phyloP scores from a whole-genome alignment of 1,140 invertebrate species.

The Drosophila suzukii region DNA sequence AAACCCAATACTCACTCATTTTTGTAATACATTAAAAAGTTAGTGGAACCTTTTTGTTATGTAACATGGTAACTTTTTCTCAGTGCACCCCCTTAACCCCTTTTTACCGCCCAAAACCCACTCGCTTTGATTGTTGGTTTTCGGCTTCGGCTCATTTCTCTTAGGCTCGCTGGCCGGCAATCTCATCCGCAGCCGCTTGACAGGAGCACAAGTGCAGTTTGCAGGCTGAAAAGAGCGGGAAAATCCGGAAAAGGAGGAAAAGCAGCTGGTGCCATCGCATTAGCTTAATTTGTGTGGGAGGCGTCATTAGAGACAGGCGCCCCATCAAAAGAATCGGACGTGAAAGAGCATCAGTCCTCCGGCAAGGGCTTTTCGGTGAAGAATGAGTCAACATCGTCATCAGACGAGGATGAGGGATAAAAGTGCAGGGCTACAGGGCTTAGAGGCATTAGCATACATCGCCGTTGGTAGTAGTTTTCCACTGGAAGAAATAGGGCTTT shows the following conservation, averaged over 20 bases:
- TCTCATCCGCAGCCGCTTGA: conserved; percentile 52
- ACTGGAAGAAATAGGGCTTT: not conserved
- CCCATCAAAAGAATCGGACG: conserved; percentile 63
- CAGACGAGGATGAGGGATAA: conserved; percentile 1
- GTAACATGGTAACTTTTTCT: not conserved
- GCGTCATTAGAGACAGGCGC: conserved; percentile 63
- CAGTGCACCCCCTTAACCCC: not conserved
- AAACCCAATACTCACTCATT: too few species aligned
- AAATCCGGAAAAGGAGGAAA: conserved; percentile 20
- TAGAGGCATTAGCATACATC: conserved; percentile 2
- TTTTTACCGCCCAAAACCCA: not conserved
- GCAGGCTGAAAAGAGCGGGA: conserved; percentile 2
- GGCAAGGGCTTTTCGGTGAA: conserved; percentile 53
- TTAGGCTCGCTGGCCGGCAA: conserved; percentile 54
- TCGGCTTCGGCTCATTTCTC: conserved; percentile 68
- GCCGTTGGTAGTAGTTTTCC: not conserved
- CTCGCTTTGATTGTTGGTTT: conserved; percentile 70
- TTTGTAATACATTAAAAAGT: too few species aligned
- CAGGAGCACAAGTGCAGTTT: conserved; percentile 72
- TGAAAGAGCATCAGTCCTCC: conserved; percentile 51
- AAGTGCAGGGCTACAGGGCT: not conserved
- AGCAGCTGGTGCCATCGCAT: conserved; percentile 58
- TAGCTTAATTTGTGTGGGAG: conserved; percentile 77
- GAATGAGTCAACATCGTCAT: conserved; percentile 36
- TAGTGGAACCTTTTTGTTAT: too few species aligned